Base-by-base conservation (phyloP, 2,113 vertebrate species). In the Anolis sagrei region DNA sequence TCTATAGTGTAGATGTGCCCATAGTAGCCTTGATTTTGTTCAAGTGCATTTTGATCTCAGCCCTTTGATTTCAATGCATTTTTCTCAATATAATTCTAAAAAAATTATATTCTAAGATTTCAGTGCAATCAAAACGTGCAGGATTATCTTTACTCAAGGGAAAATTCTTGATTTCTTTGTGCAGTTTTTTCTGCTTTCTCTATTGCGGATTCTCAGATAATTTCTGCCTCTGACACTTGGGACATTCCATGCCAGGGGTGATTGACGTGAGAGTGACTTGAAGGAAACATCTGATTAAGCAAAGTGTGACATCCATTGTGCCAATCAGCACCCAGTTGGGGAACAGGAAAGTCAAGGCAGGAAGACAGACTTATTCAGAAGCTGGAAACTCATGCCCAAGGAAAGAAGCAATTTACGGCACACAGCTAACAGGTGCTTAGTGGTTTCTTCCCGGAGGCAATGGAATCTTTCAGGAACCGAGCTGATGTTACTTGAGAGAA, bases 391-490 rank as follows among this genome's bases (percentile, higher is more conserved):
- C 11, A 25, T 82, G 49, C 76, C 51, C 69, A 73, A 54, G 54
- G 70, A 75, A 83, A n/a, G 64, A 32, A 44, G 39, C 39, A 27
- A 64, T 86, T 80, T 64, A 25, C 64, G 78, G 58, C 1, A 9
- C 1, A 23, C 64, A 39, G 9, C 32, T 10, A 25, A 62, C 19
- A 73, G 54, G 25, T 19, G 48, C 51, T 85, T 32, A 48, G 51
- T 1, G 36, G 36, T 79, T 86, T 49, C 77, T 80, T 49, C 69
- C 84, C 77, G 74, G 84, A 74, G 84, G 77, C 69, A 74, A 73
- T 25, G 58, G 69, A 64, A 64, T 49, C 54, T 86, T 79, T 74
- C 51, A 34, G 9, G 25, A 34, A 29, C 76, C 48, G 19, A 58
- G 62, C 8, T 13, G 16, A 54, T 68, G 21, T 32, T 49, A 34